Evolutionary conservation across 2,888 invertebrate genomes (phyloP), one percentile per base, ranked within the genome.

Genomic region (Napeogenes inachia): DNA sequence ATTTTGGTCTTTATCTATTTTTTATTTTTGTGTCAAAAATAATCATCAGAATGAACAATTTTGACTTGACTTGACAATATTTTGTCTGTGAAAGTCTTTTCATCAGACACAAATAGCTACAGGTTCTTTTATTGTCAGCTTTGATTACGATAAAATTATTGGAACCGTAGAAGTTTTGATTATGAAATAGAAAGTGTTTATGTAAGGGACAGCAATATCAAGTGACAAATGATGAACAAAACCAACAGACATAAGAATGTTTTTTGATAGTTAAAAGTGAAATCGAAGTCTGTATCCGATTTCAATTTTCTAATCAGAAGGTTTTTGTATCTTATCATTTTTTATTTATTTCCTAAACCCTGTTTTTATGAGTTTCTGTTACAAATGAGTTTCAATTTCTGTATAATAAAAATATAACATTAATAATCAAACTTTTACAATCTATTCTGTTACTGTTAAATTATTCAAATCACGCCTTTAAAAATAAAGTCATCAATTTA

Each of bases 111-210:
- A 56, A 56, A 45, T 32, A 54, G 57, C 30, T 42, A 4, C 57
- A 61, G 61, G 46, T 57, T 57, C 54, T 61, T 57, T 61, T 50
- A 50, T 50, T 61, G 54, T 54, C 45, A 45, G 33, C n/a, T 61
- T 61, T 61, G 54, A 54, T 61, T 38, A 61, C 57, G 33, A 46
- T 61, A 42, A 61, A 57, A 57, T 60, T 57, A 60, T 59, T 61
- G 61, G 56, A 13, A 61, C 59, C 56, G 59, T 63, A 58, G 57
- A 54, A 64, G 57, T 62, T 64, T 56, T 59, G 59, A 54, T 58
- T 60, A 57, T 64, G 67, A 65, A 69, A 64, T 69, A 61, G 71
- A 70, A 71, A 71, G 70, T 64, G 53, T 46, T 65, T 68, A 62
- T 59, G 65, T 64, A 68, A 50, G 10, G 5, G 50, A 50, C 42